These are phyloP conservation scores for Anarsia innoxiella DNA, from an alignment of 2,888 invertebrate genomes.

Conservation along the genomic window DNA sequence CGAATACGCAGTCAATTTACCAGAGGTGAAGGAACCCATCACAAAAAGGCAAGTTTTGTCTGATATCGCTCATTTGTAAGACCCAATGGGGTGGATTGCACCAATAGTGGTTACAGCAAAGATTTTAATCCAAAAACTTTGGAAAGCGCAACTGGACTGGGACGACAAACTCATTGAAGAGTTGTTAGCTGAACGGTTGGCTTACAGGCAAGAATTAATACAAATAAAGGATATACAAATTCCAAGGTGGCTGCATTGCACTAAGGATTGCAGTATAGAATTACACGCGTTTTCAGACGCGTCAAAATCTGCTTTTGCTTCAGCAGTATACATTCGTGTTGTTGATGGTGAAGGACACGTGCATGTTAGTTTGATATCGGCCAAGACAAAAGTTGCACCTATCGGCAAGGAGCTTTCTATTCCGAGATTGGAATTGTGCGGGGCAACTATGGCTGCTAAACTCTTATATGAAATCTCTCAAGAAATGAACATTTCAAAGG, in stretches of 20 bases:
- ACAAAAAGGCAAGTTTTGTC: constrained; percentile 23
- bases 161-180: constrained; percentile 15
- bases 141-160: constrained; percentile 17
- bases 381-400: constrained; percentile 21
- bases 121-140: constrained; percentile 20
- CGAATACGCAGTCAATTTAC: constrained; percentile 17
- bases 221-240: not conserved
- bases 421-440: constrained; percentile 21
- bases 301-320: constrained; percentile 15
- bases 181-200: constrained; percentile 8
- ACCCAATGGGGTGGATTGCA: constrained; percentile 26
- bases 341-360: not conserved
- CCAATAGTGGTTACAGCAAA: constrained; percentile 19
- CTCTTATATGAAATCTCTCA: constrained; percentile 14
- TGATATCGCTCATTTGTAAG: constrained; percentile 23
- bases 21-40: constrained; percentile 7
- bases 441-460: constrained; percentile 15
- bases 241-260: not conserved
- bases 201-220: not conserved
- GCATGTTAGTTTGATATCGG: constrained; percentile 14
- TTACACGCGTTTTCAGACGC: constrained; percentile 1
- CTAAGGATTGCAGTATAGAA: not conserved
- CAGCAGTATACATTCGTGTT: constrained; percentile 17
- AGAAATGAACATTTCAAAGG: not conserved
- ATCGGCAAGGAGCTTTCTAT: constrained; percentile 18